Evolutionary conservation across 2,888 invertebrate species (phyloP), one percentile per base, ranked within the genome.

Genomic region (Portevinia maculata): DNA sequence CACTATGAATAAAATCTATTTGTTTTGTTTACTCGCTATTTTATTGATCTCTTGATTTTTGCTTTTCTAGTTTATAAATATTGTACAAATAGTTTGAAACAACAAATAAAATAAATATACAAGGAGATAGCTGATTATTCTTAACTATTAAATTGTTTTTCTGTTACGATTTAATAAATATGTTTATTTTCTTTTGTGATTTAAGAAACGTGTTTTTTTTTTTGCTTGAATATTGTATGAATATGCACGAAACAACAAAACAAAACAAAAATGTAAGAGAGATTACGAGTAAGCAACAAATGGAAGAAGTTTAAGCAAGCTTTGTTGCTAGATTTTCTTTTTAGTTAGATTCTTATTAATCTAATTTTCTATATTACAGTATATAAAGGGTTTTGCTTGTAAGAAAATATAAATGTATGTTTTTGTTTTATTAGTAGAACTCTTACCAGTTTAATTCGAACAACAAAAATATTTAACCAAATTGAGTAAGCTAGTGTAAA

Each of bases 81-180:
- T 78, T 71, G 78, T 78, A 78, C 78, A 78, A 64, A 78, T 65
- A 71, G 71, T 78, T 60, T 78, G 78, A 71, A 78, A 78, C 70
- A 78, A 76, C 50, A 62, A 57, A 62, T 59, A 53, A 71, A 78
- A 71, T 64, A 78, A 78, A 70, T 78, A 71, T 78, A 78, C 70
- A 78, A 78, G 70, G 62, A 76, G 60, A 78, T 57, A 75, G 53
- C 75, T 75, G 67, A 67, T 44, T 67, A 75, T 44, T 44, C 65
- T 75, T 75, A 75, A 59, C 50, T 71, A 71, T 59, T 59, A 50
- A 53, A 32, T 76, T 78, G 48, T 70, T 24, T 2, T 24, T 24
- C 5, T 24, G 24, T 24, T 46, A 70, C 55, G 70, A 78, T 71
- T 57, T 55, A 78, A 71, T 78, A 78, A 78, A 78, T 78, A 71